A percentile compares a stretch with the other conserved stretches of the same genome.
phyloP scores from a whole-genome alignment of 2,888 invertebrate species.

The Leucozona laternaria region DNA sequence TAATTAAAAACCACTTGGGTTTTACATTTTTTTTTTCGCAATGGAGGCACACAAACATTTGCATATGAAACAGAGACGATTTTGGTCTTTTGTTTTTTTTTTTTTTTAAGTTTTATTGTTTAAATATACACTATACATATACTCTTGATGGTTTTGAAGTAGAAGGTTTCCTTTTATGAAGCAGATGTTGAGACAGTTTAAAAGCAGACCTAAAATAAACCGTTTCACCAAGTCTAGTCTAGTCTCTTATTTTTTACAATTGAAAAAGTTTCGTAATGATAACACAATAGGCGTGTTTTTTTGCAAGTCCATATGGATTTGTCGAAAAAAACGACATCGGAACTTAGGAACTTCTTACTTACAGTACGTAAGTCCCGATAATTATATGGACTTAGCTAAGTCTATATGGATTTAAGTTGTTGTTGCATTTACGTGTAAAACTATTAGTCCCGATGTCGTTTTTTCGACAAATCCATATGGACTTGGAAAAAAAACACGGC shows the following conservation, averaged over 20 bases:
- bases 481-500: too few relatives aligned
- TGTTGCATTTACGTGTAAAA: too few relatives aligned
- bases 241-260: not conserved
- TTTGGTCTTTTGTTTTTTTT: conserved; percentile 21
- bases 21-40: not conserved
- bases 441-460: too few relatives aligned
- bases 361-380: too few relatives aligned
- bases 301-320: too few relatives aligned
- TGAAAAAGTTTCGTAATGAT: not conserved
- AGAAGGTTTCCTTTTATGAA: not conserved
- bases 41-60: not conserved
- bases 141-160: not conserved
- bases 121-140: not conserved
- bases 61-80: conserved; percentile 14
- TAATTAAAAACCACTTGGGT: conserved; percentile 30
- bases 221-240: not conserved
- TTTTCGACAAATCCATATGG: too few relatives aligned
- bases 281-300: too few relatives aligned
- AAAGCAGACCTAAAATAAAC: not conserved
- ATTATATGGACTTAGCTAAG: too few relatives aligned
- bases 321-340: too few relatives aligned
- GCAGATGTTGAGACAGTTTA: not conserved
- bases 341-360: too few relatives aligned
- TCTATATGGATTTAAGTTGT: too few relatives aligned
- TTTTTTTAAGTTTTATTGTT: conserved; percentile 18